Conservation (phyloP, 2,888 invertebrate genomes). For the Tetranychus truncatus region DNA sequence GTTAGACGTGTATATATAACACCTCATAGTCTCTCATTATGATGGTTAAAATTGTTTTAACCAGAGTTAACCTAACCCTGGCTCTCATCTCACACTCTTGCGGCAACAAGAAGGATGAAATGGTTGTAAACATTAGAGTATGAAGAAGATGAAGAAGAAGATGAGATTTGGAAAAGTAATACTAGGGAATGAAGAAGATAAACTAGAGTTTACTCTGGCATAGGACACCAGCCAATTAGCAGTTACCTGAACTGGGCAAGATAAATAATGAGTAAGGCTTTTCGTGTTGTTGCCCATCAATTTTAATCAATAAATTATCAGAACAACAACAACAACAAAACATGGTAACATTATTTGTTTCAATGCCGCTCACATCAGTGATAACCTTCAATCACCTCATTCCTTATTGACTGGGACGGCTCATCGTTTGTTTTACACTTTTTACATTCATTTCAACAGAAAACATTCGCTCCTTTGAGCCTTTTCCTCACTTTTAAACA, state of each 20-base stretch:
- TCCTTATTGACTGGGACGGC: no score
- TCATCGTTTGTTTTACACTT: no score
- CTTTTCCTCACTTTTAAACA: no score
- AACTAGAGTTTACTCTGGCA: not conserved
- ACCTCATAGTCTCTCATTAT: not conserved
- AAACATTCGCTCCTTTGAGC: no score
- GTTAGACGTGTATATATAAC: not conserved
- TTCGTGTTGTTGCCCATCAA: not conserved
- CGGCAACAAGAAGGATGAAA: not conserved
- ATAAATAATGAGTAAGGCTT: not conserved
- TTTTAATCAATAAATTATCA: not conserved
- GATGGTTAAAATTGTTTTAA: not conserved
- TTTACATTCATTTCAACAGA: no score
- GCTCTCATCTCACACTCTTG: not conserved
- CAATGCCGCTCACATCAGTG: not conserved
- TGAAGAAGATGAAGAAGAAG: not conserved
- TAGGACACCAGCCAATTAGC: not conserved
- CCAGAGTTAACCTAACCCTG: not conserved
- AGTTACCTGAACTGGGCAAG: not conserved
- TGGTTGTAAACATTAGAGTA: not conserved
- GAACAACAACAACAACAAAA: not conserved
- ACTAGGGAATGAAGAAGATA: not conserved
- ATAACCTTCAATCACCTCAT: no score
- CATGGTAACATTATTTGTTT: not conserved
- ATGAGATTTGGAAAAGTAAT: not conserved